phyloP scores from a whole-genome alignment of 2,113 vertebrate genomes.

The Bubalus kerabau region DNA sequence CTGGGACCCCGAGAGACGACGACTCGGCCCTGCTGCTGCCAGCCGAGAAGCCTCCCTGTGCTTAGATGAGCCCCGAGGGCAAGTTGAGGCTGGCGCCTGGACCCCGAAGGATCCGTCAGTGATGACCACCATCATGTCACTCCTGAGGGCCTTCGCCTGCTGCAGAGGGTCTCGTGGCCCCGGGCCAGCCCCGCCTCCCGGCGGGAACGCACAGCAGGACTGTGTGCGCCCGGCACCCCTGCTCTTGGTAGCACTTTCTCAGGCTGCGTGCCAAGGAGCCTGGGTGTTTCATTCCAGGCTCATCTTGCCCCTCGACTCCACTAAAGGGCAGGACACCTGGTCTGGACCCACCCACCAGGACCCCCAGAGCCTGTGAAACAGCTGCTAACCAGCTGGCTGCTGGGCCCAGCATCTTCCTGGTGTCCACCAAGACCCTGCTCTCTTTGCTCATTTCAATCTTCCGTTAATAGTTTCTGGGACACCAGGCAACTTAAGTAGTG shows the following conservation, averaged over 20 bases:
- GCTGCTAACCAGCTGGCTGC: neutral
- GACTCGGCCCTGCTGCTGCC: neutral
- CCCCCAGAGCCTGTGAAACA: neutral
- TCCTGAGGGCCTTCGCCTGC: neutral
- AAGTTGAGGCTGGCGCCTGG: neutral
- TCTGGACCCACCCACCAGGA: neutral
- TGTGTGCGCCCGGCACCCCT: accelerated
- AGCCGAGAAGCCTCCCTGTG: neutral
- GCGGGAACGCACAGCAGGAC: neutral
- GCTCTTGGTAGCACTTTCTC: too few relatives aligned
- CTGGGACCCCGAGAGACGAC: neutral
- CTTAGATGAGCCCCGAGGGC: neutral
- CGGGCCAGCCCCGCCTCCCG: accelerated
- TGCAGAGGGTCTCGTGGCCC: neutral
- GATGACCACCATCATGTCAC: neutral
- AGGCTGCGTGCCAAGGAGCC: neutral
- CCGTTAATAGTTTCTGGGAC: neutral
- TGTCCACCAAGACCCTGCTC: neutral
- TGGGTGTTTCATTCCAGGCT: neutral
- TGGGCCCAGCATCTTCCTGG: neutral
- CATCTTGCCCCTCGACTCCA: neutral
- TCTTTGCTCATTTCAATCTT: neutral
- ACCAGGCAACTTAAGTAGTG: neutral
- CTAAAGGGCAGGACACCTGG: neutral
- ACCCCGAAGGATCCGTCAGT: neutral